Conservation (phyloP, 2,113 vertebrate genomes). For the Mastomys natalensis region DNA sequence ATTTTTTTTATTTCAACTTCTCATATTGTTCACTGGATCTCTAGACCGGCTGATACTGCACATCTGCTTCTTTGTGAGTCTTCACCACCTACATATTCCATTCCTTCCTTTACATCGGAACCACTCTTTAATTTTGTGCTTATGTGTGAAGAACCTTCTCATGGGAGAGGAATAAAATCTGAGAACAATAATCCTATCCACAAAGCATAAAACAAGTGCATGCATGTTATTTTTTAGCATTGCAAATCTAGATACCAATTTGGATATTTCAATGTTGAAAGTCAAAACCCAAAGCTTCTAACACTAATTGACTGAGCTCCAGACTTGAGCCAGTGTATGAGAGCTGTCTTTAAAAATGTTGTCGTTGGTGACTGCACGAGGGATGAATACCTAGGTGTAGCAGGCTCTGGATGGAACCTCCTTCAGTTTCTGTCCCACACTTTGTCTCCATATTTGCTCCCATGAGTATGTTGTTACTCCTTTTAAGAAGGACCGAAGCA, state of each 20-base stretch:
- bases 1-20: background rate
- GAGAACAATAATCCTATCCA: background rate
- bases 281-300: background rate
- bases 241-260: background rate
- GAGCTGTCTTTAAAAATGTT: background rate
- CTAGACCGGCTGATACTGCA: background rate
- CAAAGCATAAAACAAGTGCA: background rate
- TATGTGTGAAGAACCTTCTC: background rate
- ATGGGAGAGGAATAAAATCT: background rate
- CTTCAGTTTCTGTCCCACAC: no score
- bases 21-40: background rate
- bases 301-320: background rate
- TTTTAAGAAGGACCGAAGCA: no score
- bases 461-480: no score
- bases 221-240: background rate
- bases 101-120: background rate
- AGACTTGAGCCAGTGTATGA: background rate
- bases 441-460: no score
- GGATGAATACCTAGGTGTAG: no score
- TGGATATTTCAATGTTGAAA: slow-evolving; percentile 5
- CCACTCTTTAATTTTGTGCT: background rate
- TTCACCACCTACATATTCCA: no score
- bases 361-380: background rate
- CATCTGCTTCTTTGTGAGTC: background rate
- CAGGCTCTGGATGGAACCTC: no score